Evolutionary conservation across 2,888 invertebrate species (phyloP), one percentile per base, ranked within the genome.

Genomic region (Eupithecia subumbrata): DNA sequence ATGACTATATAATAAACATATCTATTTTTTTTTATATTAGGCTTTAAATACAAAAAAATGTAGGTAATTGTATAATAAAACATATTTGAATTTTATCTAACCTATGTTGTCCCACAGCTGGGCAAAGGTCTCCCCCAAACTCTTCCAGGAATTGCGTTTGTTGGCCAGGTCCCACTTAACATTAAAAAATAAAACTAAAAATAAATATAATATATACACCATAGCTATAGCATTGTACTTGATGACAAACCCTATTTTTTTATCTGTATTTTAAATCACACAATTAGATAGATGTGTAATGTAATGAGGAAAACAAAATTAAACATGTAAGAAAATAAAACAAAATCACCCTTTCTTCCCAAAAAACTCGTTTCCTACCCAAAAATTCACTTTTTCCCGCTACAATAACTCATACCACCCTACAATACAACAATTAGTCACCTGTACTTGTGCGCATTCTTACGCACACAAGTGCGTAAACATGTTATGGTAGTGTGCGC

Each of bases 401-500:
- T 69, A 40, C 64, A 45, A 77, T 72, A 73, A 75, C 67, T 72
- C 76, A 77, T 78, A 22, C 60, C 12, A 81, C 84, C 82, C 80
- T 80, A 73, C 43, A 69, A 72, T 80, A 73, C 43, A 69, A 72
- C 76, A 75, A 77, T 76, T 78, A 78, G 78, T 78, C 78, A 69
- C 78, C 69, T 69, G 70, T 81, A 78, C 76, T 78, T 66, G 76
- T 71, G 75, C 71, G 77, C 79, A 78, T 76, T 78, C 74, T 72
- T 78, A 69, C 78, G 72, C 72, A 77, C 75, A 75, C 74, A 30
- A 73, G 74, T 74, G 72, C 80, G 77, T 72, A 67, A 79, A 73
- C 78, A 80, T 74, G 83, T 77, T 25, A 14, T 25, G 72, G 76
- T 79, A 73, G 82, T 77, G 73, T 77, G 73, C 81, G 81, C 74